Evolutionary conservation across 2,113 vertebrate genomes (phyloP).

Genomic region (Callipepla californica): DNA sequence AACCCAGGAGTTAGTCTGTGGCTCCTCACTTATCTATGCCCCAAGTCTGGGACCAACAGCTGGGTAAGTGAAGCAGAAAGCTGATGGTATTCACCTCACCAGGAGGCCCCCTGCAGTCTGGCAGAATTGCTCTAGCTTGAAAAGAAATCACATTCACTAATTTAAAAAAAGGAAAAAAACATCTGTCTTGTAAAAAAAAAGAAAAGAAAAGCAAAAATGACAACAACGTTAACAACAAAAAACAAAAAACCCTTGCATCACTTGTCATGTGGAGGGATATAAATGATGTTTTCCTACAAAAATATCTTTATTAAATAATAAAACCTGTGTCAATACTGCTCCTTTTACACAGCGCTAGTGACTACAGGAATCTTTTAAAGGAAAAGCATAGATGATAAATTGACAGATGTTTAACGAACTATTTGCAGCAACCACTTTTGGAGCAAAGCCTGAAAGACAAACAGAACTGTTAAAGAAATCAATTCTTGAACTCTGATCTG

Average conservation of each 20-base stretch:
- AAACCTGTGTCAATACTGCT: neutral
- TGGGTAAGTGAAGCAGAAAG: neutral
- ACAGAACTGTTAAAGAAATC: neutral
- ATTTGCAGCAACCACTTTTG: slow-evolving; percentile 69
- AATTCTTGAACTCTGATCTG: neutral
- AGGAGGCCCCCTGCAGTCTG: neutral
- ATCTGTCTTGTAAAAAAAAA: neutral
- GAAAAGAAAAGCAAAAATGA: too few species aligned
- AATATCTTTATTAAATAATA: neutral
- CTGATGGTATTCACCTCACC: neutral
- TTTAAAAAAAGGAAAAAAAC: neutral
- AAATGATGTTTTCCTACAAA: neutral
- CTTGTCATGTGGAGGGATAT: neutral
- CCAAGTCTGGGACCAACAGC: neutral
- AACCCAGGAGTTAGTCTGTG: neutral
- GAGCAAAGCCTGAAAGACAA: slow-evolving; percentile 48
- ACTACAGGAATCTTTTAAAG: slow-evolving; percentile 77
- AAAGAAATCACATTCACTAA: neutral
- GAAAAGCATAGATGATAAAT: slow-evolving; percentile 68
- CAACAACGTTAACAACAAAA: too few species aligned
- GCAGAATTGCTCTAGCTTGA: neutral
- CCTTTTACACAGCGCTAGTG: slow-evolving; percentile 57
- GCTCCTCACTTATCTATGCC: neutral
- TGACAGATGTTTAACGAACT: slow-evolving; percentile 66
- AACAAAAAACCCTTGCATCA: neutral